Evolutionary conservation across 2,113 vertebrate genomes (phyloP).

Genomic region (Phoenicopterus ruber): DNA sequence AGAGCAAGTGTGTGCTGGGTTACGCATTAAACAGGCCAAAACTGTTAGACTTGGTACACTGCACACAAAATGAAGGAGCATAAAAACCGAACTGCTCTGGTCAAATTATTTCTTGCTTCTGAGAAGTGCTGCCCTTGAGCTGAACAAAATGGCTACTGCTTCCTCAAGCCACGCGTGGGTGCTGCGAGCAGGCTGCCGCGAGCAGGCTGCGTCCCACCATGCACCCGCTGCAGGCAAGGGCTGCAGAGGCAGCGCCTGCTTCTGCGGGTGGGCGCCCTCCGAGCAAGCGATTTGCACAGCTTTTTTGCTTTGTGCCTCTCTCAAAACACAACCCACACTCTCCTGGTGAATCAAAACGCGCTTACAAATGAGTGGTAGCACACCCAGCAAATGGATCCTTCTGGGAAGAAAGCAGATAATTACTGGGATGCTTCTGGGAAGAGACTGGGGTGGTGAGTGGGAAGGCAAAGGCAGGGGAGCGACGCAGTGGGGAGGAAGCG

Average conservation of each 20-base stretch:
- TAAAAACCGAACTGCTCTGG: neutral
- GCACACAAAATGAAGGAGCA: neutral
- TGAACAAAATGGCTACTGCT: neutral
- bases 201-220: neutral
- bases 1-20: neutral
- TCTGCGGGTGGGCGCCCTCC: neutral
- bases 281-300: rapidly evolving
- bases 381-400: rapidly evolving
- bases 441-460: neutral
- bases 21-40: neutral
- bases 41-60: neutral
- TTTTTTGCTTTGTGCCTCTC: neutral
- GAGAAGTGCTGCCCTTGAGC: neutral
- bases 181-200: neutral
- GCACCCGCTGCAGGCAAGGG: rapidly evolving
- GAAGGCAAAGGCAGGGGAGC: neutral
- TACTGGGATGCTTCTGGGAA: neutral
- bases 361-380: neutral
- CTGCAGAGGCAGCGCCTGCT: neutral
- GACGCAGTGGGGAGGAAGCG: neutral
- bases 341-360: neutral
- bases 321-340: neutral
- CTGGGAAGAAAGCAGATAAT: neutral
- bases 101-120: neutral
- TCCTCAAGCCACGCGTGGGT: neutral